These are phyloP conservation scores for Casuarius casuarius DNA, from an alignment of 2,113 vertebrate species.

Conservation along the genomic window DNA sequence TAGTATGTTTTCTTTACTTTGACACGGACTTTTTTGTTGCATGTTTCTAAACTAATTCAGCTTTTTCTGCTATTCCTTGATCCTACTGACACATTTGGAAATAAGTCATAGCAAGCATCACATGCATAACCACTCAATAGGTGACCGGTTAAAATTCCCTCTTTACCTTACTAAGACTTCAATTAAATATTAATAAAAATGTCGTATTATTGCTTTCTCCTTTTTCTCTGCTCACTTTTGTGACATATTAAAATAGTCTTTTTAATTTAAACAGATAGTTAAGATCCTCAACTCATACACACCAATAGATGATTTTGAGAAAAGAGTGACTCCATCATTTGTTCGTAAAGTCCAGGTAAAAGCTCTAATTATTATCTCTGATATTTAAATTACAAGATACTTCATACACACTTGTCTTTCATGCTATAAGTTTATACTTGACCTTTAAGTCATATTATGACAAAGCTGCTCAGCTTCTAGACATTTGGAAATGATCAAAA, in stretches of 20 bases:
- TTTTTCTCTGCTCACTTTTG: not conserved
- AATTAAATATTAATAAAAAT: not conserved
- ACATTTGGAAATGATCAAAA: not conserved
- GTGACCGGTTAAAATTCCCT: not conserved
- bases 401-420: not conserved
- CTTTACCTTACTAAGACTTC: not conserved
- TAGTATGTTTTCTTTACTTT: not conserved
- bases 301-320: conserved; percentile 97
- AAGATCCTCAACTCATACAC: conserved; percentile 98
- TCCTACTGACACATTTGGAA: not conserved
- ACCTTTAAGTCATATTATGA: not conserved
- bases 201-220: not conserved
- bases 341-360: conserved; percentile 96
- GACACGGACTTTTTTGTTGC: not conserved
- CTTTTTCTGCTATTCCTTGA: not conserved
- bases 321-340: conserved; percentile 91
- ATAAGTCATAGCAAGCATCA: not conserved
- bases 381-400: not conserved
- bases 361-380: not conserved
- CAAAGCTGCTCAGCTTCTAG: not conserved
- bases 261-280: conserved; percentile 84
- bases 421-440: not conserved
- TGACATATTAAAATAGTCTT: not conserved
- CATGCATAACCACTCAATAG: not conserved
- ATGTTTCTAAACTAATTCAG: not conserved